Evolutionary conservation across 2,888 invertebrate genomes (phyloP).

Genomic region (Lepidocyrtinus sp.): DNA sequence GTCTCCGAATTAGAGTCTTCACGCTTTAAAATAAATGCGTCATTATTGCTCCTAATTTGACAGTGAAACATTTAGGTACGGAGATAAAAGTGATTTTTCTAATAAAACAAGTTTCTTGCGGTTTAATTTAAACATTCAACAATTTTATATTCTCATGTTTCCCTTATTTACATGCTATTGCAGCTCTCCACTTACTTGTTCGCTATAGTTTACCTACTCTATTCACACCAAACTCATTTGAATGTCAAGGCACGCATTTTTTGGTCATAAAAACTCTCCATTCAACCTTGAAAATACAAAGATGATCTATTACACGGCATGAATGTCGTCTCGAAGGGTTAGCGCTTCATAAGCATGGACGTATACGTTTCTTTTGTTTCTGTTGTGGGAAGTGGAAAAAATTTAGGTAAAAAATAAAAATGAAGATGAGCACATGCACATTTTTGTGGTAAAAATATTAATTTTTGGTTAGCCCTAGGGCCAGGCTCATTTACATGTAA

Average conservation of each 20-base stretch:
- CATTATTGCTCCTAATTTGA: too few relatives aligned
- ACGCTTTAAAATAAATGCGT: too few relatives aligned
- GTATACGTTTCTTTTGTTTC: conserved; percentile 15
- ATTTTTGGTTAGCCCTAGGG: conserved; percentile 20
- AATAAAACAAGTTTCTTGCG: too few relatives aligned
- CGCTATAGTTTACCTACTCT: neutral
- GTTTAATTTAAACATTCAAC: too few relatives aligned
- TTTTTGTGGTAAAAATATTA: conserved; percentile 45
- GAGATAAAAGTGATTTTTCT: too few relatives aligned
- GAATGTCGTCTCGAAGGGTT: neutral
- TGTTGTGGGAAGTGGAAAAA: conserved; percentile 36
- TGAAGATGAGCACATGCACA: conserved; percentile 41
- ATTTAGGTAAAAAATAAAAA: neutral
- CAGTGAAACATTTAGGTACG: too few relatives aligned
- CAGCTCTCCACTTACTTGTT: neutral
- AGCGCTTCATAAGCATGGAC: neutral
- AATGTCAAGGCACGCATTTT: conserved; percentile 36
- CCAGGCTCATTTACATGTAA: neutral
- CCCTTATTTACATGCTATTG: too few relatives aligned
- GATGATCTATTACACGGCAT: conserved; percentile 16
- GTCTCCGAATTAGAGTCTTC: too few relatives aligned
- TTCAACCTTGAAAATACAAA: conserved; percentile 35
- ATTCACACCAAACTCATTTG: conserved; percentile 18
- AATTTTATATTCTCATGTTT: neutral
- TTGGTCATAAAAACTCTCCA: neutral